Conservation (phyloP, 2,113 vertebrate species). For the Condylura cristata region DNA sequence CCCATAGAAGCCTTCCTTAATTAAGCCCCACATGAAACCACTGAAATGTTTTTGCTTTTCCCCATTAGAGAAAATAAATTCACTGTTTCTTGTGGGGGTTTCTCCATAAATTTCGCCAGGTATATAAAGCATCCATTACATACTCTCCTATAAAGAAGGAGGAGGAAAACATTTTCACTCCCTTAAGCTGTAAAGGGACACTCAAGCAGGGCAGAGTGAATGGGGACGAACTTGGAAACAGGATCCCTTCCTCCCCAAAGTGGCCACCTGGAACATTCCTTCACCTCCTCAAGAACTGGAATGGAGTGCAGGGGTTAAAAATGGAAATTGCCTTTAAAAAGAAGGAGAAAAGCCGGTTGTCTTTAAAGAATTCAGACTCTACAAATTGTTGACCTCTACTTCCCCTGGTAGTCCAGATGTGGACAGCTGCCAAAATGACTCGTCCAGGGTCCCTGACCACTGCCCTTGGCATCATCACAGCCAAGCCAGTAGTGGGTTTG, state of each 20-base stretch:
- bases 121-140: background rate
- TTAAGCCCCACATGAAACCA: background rate
- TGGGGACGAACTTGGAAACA: background rate
- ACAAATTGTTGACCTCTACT: background rate
- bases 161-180: background rate
- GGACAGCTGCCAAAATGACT: background rate
- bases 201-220: background rate
- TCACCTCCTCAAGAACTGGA: background rate
- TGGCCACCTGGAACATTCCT: background rate
- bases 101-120: background rate
- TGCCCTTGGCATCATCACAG: background rate
- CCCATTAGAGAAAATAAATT: background rate
- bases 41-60: background rate
- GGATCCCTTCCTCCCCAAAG: background rate
- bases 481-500: background rate
- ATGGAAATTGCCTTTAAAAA: background rate
- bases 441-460: background rate
- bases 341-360: background rate
- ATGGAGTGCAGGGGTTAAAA: background rate
- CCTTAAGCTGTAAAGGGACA: background rate
- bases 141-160: background rate
- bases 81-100: background rate
- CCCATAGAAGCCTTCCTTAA: background rate
- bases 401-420: background rate
- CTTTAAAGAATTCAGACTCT: background rate